Conservation (phyloP, 2,888 invertebrate species). For the Nycteola revayana region DNA sequence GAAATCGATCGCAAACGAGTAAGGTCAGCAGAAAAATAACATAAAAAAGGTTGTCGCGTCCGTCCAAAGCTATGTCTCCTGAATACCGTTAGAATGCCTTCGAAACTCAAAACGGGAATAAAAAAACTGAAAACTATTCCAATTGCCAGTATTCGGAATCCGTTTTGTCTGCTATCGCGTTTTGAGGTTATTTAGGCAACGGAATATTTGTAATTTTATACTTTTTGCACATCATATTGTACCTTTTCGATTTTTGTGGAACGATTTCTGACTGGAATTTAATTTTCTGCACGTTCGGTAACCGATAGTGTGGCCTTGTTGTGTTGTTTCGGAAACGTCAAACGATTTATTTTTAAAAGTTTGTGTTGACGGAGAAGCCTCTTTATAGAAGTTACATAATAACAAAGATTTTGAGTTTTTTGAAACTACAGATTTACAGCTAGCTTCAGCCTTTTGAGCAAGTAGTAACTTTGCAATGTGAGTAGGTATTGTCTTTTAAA, state of each 20-base stretch:
- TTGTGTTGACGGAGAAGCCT: neutral
- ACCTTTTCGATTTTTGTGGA: slow-evolving; percentile 19
- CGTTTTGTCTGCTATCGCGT: slow-evolving; percentile 72
- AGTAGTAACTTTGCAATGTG: too few species aligned
- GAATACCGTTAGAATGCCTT: slow-evolving; percentile 79
- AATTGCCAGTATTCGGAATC: slow-evolving; percentile 79
- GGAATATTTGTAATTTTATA: slow-evolving; percentile 28
- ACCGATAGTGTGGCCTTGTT: neutral
- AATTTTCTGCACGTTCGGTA: slow-evolving; percentile 6
- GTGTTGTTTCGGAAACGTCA: neutral
- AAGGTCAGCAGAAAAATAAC: slow-evolving; percentile 73
- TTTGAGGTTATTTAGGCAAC: slow-evolving; percentile 36
- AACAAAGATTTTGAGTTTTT: too few species aligned
- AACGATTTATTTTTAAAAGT: neutral
- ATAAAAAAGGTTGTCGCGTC: slow-evolving; percentile 68
- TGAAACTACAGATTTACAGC: too few species aligned
- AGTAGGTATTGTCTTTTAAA: too few species aligned
- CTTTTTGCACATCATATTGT: slow-evolving; percentile 24
- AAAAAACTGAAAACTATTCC: slow-evolving; percentile 76
- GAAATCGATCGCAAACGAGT: slow-evolving; percentile 59
- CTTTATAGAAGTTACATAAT: too few species aligned
- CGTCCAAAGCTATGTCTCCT: slow-evolving; percentile 72
- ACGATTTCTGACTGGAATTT: slow-evolving; percentile 23
- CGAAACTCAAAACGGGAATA: slow-evolving; percentile 58
- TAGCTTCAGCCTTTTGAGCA: too few species aligned